Evolutionary conservation across 2,888 invertebrate genomes (phyloP), one percentile per base, ranked within the genome.

Genomic region (Watsonalla binaria): DNA sequence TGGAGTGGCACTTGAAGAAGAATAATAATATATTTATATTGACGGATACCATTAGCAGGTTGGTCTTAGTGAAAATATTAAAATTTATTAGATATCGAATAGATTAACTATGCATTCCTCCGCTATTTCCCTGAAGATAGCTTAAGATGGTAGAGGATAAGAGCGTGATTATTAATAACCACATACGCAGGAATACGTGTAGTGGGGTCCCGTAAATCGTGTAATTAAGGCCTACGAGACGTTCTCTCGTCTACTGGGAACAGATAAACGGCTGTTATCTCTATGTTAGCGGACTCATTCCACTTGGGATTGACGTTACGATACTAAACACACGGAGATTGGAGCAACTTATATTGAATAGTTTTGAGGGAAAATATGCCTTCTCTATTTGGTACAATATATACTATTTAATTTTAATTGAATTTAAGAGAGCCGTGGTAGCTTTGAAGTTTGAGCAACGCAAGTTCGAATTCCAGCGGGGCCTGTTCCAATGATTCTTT

Each of bases 141-240:
- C 24, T 24, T 24, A 42, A 8, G 11, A 11, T 42, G 0, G 11
- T 5, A 11, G 11, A 42, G 11, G 42, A 42, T 42, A 42, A 37
- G 37, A 9, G 42, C 42, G 37, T 37, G 37, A 49, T 49, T 49
- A 49, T 49, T 37, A 51, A 46, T 51, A 48, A 24, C 47, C 51
- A 45, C 54, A 54, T 51, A 54, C 47, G 47, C 33, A 51, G 46
- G 48, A 34, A 51, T 34, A 46, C 51, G 47, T 48, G 46, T 33
- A 45, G 48, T 48, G 54, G 49, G 52, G 58, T 56, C 53, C 62
- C 65, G 63, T 68, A 68, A 63, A 65, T 63, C 62, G 60, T 50
- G 65, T 66, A 60, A 73, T 73, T 69, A 73, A 66, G 70, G 61
- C 59, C 59, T 61, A 59, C 59, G 48, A 59, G 63, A 51, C 55